phyloP scores from a whole-genome alignment of 2,797 vertebrate genomes.

The Syngnathus rostellatus region DNA sequence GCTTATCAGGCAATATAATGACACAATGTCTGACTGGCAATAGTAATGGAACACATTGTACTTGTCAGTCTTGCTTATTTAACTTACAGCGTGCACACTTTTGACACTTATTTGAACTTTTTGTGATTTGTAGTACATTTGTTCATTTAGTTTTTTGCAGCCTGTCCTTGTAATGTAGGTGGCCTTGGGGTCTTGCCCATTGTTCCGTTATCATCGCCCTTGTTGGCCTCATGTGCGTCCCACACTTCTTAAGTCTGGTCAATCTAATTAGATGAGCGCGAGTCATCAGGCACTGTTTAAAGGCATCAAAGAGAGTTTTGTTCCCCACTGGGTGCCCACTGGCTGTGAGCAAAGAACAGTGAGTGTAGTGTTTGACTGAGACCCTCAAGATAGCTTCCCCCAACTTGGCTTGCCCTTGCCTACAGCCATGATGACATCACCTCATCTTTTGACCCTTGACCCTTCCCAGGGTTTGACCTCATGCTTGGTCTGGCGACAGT shows the following conservation, averaged over 20 bases:
- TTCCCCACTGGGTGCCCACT: slow-evolving; percentile 64
- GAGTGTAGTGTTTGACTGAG: slow-evolving; percentile 54
- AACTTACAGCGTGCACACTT: background rate
- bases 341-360: slow-evolving; percentile 67
- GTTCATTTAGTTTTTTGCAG: slow-evolving; percentile 25
- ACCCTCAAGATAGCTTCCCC: slow-evolving; percentile 45
- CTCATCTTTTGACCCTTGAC: slow-evolving; percentile 59
- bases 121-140: slow-evolving; percentile 17
- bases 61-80: background rate
- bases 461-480: slow-evolving; percentile 62
- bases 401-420: slow-evolving; percentile 36
- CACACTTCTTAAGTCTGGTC: slow-evolving; percentile 49
- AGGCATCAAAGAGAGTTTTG: slow-evolving; percentile 71
- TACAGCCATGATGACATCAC: slow-evolving; percentile 65
- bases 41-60: slow-evolving; percentile 2
- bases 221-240: slow-evolving; percentile 28
- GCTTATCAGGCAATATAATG: background rate
- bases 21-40: slow-evolving; percentile 12
- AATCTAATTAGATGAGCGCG: slow-evolving; percentile 69
- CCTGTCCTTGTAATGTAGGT: slow-evolving; percentile 31
- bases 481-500: slow-evolving; percentile 58
- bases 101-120: background rate
- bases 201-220: slow-evolving; percentile 26
- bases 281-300: slow-evolving; percentile 76
- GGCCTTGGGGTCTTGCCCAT: slow-evolving; percentile 43